Base-by-base conservation (phyloP, 2,888 invertebrate species). In the Phytoseiulus persimilis region DNA sequence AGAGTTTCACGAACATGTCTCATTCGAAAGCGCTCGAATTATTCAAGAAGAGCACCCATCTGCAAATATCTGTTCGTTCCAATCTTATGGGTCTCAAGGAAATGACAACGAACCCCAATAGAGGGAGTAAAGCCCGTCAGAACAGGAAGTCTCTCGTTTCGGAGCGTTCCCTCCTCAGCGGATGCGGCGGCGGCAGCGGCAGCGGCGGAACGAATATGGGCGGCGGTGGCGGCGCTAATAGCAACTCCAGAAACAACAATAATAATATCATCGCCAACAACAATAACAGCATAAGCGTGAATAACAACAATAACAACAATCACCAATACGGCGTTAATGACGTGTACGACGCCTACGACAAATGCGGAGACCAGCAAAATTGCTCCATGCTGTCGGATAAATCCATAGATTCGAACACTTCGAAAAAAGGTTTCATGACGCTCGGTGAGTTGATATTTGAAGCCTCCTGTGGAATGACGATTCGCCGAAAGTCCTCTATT, bases 41-140 rank as follows among this genome's bases (percentile, higher is more conserved):
- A 91, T 94, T 99, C 31, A 95, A 96, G 91, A 96, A 97, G 90
- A 96, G 98, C 89, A 99, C 98, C 89, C 99, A 99, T 94, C 94
- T 99, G 90, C 96, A 97, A 93, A 96, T 99, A 91, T 97, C 97
- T 90, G 97, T 99, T 90, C 98, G 98, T 93, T 98, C 97, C 92
- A 99, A 99, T 94, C 94, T 99, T 92, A 94, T 98, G 92, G 96
- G 96, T 93, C 91, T 92, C 91, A 92, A 92, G 90, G 92, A 92
- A 83, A 91, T 92, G 91, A 90, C 91, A 28, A 87, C 87, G 9
- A 11, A 94, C 89, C 92, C 90, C 0, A 87, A 90, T 90, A 14
- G 90, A 46, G 89, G 90, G 83, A 90, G 90, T 90, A 31, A 90
- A 83, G 89, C 33, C 0, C 87, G 87, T 28, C 87, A 90, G 89